Evolutionary conservation across 2,113 vertebrate species (phyloP).

Genomic region (Dipodomys stephensi): DNA sequence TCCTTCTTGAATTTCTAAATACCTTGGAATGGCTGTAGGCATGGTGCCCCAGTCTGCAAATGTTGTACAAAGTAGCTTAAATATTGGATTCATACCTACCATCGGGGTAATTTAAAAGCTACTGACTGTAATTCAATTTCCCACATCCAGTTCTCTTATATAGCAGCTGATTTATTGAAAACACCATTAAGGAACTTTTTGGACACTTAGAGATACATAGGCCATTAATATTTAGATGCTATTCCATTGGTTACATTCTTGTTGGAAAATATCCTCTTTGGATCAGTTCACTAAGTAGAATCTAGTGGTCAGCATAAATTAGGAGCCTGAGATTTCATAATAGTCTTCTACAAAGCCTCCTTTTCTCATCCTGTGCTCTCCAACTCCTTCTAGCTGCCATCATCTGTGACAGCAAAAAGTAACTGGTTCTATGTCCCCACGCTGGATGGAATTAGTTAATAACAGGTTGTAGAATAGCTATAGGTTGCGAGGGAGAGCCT

Average conservation of each 20-base stretch:
- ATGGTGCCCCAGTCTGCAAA: slow-evolving; percentile 30
- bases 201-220: slow-evolving; percentile 5
- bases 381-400: background rate
- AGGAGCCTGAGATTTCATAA: background rate
- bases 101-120: slow-evolving; percentile 54
- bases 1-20: slow-evolving; percentile 38
- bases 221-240: slow-evolving; percentile 50
- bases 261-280: slow-evolving; percentile 31
- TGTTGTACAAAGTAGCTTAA: background rate
- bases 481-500: background rate
- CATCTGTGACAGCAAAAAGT: background rate
- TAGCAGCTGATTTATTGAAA: slow-evolving; percentile 62
- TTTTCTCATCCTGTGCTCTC: background rate
- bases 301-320: slow-evolving; percentile 63
- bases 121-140: slow-evolving; percentile 35
- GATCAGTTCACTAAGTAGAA: slow-evolving; percentile 49
- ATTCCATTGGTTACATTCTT: slow-evolving; percentile 49
- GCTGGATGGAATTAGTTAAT: background rate
- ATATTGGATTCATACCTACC: slow-evolving; percentile 49
- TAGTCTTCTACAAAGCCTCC: background rate
- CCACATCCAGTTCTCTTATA: slow-evolving; percentile 49
- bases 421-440: background rate
- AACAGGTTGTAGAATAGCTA: background rate
- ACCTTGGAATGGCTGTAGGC: background rate
- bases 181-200: slow-evolving; percentile 31